Evolutionary conservation across 2,797 vertebrate genomes (phyloP), one percentile per base, ranked within the genome.

Genomic region (Cottoperca gobio): DNA sequence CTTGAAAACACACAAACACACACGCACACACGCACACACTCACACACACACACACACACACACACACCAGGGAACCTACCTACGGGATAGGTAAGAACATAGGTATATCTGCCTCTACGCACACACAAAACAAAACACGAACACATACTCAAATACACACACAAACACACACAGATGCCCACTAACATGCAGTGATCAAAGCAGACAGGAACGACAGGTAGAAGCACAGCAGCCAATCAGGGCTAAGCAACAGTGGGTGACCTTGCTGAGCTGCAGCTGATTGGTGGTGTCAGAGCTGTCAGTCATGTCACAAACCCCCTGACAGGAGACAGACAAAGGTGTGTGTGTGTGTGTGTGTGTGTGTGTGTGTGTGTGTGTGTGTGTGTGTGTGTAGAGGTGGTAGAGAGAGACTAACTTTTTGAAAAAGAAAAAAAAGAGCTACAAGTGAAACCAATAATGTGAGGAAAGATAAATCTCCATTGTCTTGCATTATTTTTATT

Each of bases 261-360:
- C 96, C 96, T 97, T 96, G 95, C 93, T 89, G 93, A 93, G 95
- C 94, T 88, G 85, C 93, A 94, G 93, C 95, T 94, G 93, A 97
- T 96, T 96, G 96, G 96, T 76, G 76, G 89, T 94, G 95, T 96
- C 90, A 95, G 93, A 91, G 92, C 94, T 94, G 95, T 91, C 93
- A 95, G 90, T 91, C 88, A 92, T 92, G 93, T 92, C 93, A 94
- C 86, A 78, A 92, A 85, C 92, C 88, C 71, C 86, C 84, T 93
- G 91, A 94, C 93, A 86, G 91, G 63, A 73, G 69, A 85, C 72
- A 72, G 77, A 86, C 46, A 81, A 66, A 78, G 50, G 69, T 40
- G 28, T 54, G 49, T 43, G 62, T 42, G 69, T 64, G 37, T 59
- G 59, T 39, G 62, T 53, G 57, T 62, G 43, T 58, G 67, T 65